Percentiles rank a stretch among this genome's conserved stretches.
These are phyloP conservation scores for Drosophila kikkawai DNA, from an alignment of 1,140 invertebrate species.

Conservation along the genomic window DNA sequence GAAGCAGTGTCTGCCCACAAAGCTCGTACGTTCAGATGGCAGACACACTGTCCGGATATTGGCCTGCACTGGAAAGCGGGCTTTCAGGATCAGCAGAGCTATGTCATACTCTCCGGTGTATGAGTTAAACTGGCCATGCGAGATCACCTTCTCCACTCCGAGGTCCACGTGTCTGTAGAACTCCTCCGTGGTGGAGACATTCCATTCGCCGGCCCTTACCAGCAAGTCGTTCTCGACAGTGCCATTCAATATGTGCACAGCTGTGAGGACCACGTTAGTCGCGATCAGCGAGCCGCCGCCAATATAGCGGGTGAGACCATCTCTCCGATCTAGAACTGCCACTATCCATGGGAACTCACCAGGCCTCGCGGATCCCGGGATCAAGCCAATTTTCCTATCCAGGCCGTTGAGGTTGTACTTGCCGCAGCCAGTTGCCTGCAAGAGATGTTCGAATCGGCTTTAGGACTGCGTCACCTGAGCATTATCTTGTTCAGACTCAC, in stretches of 20 bases:
- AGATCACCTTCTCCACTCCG: constrained; percentile 1
- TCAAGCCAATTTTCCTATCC: too few relatives aligned
- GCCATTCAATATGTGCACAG: constrained; percentile 87
- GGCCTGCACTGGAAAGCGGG: not conserved
- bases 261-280: constrained; percentile 88
- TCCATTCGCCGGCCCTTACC: constrained; percentile 49
- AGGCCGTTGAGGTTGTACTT: constrained; percentile 2
- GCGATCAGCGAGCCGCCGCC: constrained; percentile 90
- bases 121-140: not conserved
- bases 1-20: constrained; percentile 7
- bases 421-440: constrained; percentile 1
- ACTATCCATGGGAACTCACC: constrained; percentile 95
- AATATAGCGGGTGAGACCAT: constrained; percentile 86
- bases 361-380: constrained; percentile 87
- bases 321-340: constrained; percentile 87
- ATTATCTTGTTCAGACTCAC: not conserved
- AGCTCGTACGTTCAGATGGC: not conserved
- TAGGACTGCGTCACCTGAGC: too few relatives aligned
- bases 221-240: constrained; percentile 34
- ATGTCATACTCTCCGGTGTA: constrained; percentile 20
- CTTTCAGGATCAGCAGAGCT: constrained; percentile 36
- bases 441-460: not conserved
- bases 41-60: constrained; percentile 48
- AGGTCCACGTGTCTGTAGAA: not conserved
- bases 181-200: constrained; percentile 7